Percentiles rank a stretch among this genome's conserved stretches.
phyloP scores from a whole-genome alignment of 2,113 vertebrate genomes.

The Poeciliopsis turrubarensis region DNA sequence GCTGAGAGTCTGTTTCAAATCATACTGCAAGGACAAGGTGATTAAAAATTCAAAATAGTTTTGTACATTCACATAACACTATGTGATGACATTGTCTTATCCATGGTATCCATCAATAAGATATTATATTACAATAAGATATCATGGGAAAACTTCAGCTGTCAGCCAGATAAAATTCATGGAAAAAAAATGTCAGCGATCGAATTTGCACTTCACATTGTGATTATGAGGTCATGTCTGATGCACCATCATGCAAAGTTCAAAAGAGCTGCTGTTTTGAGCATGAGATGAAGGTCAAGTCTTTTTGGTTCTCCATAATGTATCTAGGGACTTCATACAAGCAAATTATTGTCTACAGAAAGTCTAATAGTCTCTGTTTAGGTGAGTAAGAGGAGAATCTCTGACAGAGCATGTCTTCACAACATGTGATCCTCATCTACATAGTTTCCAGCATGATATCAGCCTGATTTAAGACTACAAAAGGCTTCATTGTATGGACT shows the following conservation, averaged over 20 bases:
- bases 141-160: neutral
- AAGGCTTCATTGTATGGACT: conserved; percentile 73
- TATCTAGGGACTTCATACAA: conserved; percentile 67
- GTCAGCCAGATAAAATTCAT: conserved; percentile 5
- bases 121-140: neutral
- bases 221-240: neutral
- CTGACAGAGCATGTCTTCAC: conserved; percentile 62
- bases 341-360: conserved; percentile 69
- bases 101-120: too few relatives aligned
- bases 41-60: too few relatives aligned
- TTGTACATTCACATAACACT: too few relatives aligned
- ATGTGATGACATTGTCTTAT: too few relatives aligned
- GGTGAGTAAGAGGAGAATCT: conserved; percentile 77
- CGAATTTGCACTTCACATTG: conserved; percentile 5
- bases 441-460: conserved; percentile 85
- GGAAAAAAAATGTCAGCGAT: neutral
- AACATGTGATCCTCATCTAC: conserved; percentile 81
- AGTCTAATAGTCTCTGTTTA: conserved; percentile 72
- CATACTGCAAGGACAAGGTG: neutral
- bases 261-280: conserved; percentile 23
- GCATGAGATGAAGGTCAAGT: conserved; percentile 33
- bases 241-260: conserved; percentile 18
- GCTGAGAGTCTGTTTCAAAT: neutral
- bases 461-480: conserved; percentile 77
- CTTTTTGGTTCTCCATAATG: conserved; percentile 37